A percentile compares a stretch with the other conserved stretches of the same genome.
phyloP scores from a whole-genome alignment of 2,797 vertebrate species.

The Zalophus californianus region DNA sequence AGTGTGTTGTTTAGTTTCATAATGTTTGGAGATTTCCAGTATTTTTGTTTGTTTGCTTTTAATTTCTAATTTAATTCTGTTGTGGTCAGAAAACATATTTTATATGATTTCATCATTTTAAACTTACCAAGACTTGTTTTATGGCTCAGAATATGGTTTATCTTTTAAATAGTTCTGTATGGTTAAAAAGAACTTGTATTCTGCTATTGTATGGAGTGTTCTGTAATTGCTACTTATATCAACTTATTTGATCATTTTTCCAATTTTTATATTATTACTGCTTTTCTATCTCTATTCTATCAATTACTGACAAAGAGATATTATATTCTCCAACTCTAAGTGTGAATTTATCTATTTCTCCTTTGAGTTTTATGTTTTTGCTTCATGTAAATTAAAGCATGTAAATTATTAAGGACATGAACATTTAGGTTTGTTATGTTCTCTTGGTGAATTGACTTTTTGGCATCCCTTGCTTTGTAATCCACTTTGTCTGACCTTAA shows the following conservation, averaged over 20 bases:
- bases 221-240: not conserved
- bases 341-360: not conserved
- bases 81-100: not conserved
- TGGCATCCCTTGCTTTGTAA: not conserved
- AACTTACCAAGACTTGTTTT: not conserved
- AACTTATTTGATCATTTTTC: not conserved
- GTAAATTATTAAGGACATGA: not conserved
- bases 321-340: not conserved
- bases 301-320: not conserved
- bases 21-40: not conserved
- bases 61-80: not conserved
- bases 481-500: not conserved
- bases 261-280: not conserved
- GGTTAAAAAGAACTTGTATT: not conserved
- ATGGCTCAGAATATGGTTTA: not conserved
- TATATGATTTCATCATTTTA: not conserved
- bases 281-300: not conserved
- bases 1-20: not conserved
- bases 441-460: not conserved
- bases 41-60: not conserved
- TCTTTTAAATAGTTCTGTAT: not conserved
- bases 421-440: not conserved
- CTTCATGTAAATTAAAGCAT: not conserved
- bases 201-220: not conserved
- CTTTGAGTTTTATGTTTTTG: not conserved